These are phyloP conservation scores for Busseola fusca DNA, from an alignment of 2,888 invertebrate species.

Conservation along the genomic window DNA sequence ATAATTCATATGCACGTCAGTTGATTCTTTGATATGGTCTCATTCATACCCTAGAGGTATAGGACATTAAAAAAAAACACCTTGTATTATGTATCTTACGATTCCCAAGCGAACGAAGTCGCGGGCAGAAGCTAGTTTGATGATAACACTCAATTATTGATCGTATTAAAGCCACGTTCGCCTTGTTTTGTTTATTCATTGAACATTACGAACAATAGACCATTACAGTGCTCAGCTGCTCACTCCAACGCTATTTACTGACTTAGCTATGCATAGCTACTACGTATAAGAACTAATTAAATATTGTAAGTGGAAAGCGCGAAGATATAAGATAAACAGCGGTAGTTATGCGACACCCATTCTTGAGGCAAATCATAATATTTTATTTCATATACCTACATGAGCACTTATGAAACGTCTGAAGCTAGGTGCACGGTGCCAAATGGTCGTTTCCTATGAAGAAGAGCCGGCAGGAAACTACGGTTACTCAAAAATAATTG, in stretches of 20 bases:
- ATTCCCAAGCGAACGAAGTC: not conserved
- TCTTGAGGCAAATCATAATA: not conserved
- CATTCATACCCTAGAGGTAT: too few species aligned
- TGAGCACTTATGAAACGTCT: not conserved
- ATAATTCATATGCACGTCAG: too few species aligned
- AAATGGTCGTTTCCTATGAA: not conserved
- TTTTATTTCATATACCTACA: not conserved
- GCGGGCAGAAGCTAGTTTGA: conserved; percentile 46
- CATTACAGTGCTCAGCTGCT: not conserved
- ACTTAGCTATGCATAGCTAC: too few species aligned
- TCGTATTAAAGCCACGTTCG: not conserved
- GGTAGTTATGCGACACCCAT: not conserved
- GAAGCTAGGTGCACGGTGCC: not conserved
- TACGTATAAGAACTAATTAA: not conserved
- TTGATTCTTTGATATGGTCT: too few species aligned
- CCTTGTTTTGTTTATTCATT: not conserved
- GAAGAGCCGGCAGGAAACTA: not conserved
- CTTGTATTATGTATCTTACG: not conserved
- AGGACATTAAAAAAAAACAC: too few species aligned
- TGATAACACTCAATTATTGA: not conserved
- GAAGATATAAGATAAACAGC: not conserved
- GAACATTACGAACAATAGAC: conserved; percentile 12
- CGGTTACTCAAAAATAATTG: not conserved
- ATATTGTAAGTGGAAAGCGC: not conserved
- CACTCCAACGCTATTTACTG: not conserved